Base-by-base conservation (phyloP, 1,140 invertebrate species). In the Eciton burchellii region DNA sequence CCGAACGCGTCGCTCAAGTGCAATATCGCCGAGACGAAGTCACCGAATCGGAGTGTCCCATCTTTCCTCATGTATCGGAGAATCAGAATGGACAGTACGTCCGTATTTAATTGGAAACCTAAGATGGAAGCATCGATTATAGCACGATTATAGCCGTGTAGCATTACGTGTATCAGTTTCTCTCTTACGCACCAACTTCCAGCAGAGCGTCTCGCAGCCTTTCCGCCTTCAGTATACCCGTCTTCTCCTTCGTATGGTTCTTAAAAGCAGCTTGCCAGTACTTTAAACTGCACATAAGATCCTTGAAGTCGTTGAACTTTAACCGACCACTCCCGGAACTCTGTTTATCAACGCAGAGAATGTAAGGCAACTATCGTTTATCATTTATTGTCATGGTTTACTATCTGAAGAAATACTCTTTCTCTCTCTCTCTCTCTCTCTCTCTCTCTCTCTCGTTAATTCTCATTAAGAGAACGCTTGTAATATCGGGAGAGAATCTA, bases 61-160 rank as follows among this genome's bases (percentile, higher is more conserved):
- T 99, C 98, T 93, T 98, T 98, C 79, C 98, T 95, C 97, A 98
- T 98, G 88, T 98, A 98, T 82, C 97, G 95, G 71, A 98, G 94
- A 60, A 98, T 96, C 19, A 99, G 94, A 49, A 97, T 95, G 4
- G 97, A 97, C 82, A 98, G 93, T 59, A 97, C 97, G 72, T 97
- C 97, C 21, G 97, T 97, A 86, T 96, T 98, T 47, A 98, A 94
- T 91, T 97, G 97, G 89, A 98, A 98, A 9, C 98, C 96, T 91
- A 81, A 62, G 41, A 29, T 29, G 76, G 45, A 29, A 47, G 21
- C 63, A 49, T 59, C 1, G 0, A 26, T 56, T 63, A 81, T 52
- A 73, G 8, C 59, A 73, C 49, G 26, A 14, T 29, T 49, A n/a
- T n/a, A n/a, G n/a, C 19, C 57, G 0, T 1, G 0, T 35, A 35